Percentiles rank a stretch among this genome's conserved stretches.
Evolutionary conservation across 2,888 invertebrate genomes (phyloP).

Genomic region (Dendrolimus pini): DNA sequence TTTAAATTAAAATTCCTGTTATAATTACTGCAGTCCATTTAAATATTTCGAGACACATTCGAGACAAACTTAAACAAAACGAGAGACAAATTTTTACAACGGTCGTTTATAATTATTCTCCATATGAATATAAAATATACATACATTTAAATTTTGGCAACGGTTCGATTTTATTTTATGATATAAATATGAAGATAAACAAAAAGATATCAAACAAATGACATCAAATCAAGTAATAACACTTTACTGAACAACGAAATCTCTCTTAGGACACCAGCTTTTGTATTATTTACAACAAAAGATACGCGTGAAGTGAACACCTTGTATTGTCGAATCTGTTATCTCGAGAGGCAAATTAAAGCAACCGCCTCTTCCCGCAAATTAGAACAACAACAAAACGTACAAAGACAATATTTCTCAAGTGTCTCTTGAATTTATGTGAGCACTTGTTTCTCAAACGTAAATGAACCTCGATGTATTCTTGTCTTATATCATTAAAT

Average conservation of each 20-base stretch:
- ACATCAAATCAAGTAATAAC: too few species aligned
- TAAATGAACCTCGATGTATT: slow-evolving; percentile 7
- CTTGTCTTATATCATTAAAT: neutral
- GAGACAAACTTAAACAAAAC: too few species aligned
- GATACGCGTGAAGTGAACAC: slow-evolving; percentile 36
- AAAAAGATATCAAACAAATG: too few species aligned
- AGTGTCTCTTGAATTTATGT: slow-evolving; percentile 21
- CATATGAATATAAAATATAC: too few species aligned
- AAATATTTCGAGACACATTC: too few species aligned
- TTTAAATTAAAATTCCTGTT: too few species aligned
- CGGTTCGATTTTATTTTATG: too few species aligned
- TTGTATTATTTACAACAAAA: slow-evolving; percentile 18
- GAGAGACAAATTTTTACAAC: too few species aligned
- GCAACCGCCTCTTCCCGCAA: slow-evolving; percentile 28
- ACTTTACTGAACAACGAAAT: neutral
- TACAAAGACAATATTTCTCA: slow-evolving; percentile 30
- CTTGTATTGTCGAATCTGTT: slow-evolving; percentile 39
- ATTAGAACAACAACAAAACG: slow-evolving; percentile 38
- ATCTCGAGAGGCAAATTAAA: slow-evolving; percentile 37
- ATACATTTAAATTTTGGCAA: too few species aligned
- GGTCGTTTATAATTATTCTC: too few species aligned
- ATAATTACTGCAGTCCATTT: too few species aligned
- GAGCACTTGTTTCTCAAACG: slow-evolving; percentile 24
- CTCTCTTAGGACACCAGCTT: neutral
- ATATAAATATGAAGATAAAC: too few species aligned